Conservation (phyloP, 37 sponge, comb jelly and placozoan genomes). For the Beroe ovata region DNA sequence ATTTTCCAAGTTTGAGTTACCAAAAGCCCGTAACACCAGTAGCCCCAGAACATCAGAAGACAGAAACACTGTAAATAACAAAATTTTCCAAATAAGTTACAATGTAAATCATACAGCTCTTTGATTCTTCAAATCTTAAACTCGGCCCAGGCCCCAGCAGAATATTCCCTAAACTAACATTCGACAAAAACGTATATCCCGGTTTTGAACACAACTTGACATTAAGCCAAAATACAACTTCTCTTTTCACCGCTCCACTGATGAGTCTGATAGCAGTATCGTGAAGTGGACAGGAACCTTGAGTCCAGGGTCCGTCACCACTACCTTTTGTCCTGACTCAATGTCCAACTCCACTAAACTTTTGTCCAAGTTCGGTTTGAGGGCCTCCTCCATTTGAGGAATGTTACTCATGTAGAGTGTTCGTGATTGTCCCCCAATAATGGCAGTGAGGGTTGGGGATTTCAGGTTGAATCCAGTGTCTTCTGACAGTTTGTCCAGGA, state of each 20-base stretch:
- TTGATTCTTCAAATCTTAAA: too few relatives aligned
- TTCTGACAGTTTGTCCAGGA: constrained; percentile 83
- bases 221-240: too few relatives aligned
- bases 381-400: constrained; percentile 76
- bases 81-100: too few relatives aligned
- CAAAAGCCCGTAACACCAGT: too few relatives aligned
- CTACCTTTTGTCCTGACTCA: constrained; percentile 81
- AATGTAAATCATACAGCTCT: too few relatives aligned
- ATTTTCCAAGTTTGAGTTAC: too few relatives aligned
- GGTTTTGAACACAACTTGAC: too few relatives aligned
- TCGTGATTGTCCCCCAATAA: constrained; percentile 78
- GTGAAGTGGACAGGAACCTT: constrained; percentile 37
- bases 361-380: constrained; percentile 79
- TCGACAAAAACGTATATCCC: too few relatives aligned
- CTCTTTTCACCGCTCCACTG: neutral
- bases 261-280: neutral
- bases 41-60: too few relatives aligned
- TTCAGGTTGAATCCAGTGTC: constrained; percentile 49
- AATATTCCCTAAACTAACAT: too few relatives aligned
- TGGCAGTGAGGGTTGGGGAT: constrained; percentile 79
- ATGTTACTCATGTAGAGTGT: constrained; percentile 90
- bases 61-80: too few relatives aligned
- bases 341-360: constrained; percentile 82
- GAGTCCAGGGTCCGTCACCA: constrained; percentile 77
- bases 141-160: too few relatives aligned